Percentiles rank a stretch among this genome's conserved stretches.
phyloP scores from a whole-genome alignment of 2,113 vertebrate genomes.

The Lichenostomus cassidix region DNA sequence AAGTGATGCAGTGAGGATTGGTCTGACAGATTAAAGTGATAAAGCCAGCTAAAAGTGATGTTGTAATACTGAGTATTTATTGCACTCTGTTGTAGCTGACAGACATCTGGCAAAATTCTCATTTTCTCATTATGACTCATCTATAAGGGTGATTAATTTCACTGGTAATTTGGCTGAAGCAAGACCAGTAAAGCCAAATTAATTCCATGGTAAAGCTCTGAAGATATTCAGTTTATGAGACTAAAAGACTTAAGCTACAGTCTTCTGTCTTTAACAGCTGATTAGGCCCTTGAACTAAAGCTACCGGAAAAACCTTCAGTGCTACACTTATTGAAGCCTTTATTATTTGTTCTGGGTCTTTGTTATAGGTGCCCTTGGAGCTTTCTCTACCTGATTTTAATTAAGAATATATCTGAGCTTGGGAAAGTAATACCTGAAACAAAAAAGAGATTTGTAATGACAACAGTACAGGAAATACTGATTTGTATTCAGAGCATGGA shows the following conservation, averaged over 20 bases:
- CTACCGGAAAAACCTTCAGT: background rate
- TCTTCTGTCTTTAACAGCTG: background rate
- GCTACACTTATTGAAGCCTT: background rate
- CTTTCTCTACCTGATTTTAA: constrained; percentile 22
- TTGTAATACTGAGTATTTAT: background rate
- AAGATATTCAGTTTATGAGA: background rate
- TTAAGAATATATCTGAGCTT: constrained; percentile 26
- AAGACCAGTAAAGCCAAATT: background rate
- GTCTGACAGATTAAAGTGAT: background rate
- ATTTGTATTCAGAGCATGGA: constrained; percentile 11
- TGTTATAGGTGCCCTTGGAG: background rate
- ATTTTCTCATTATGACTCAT: background rate
- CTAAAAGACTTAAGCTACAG: constrained; percentile 1
- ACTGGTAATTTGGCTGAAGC: background rate
- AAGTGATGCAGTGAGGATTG: background rate
- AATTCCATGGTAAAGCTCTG: background rate
- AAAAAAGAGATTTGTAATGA: constrained; percentile 4
- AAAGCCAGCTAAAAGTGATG: background rate
- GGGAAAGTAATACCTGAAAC: constrained; percentile 17
- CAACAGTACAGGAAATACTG: background rate
- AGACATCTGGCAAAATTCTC: background rate
- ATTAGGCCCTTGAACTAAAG: background rate
- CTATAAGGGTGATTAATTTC: background rate
- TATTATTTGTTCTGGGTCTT: background rate
- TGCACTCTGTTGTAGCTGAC: background rate